Evolutionary conservation across 2,797 vertebrate genomes (phyloP).

Genomic region (Pelodytes ibericus): DNA sequence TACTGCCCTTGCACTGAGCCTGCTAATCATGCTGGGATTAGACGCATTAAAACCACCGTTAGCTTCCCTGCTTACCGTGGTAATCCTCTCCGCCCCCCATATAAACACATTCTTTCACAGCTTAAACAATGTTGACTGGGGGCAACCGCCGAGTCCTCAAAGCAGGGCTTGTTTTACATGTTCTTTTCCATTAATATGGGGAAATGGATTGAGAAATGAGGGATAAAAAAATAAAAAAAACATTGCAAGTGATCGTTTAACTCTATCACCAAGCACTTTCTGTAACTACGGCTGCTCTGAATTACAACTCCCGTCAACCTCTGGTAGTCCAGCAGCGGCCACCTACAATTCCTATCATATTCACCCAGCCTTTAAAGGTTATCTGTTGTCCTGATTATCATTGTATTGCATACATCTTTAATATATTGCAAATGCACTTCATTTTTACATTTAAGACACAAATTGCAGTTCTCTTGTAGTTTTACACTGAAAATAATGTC

Average conservation of each 20-base stretch:
- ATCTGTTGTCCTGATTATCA: too few relatives aligned
- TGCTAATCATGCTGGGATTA: constrained; percentile 54
- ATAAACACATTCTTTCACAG: constrained; percentile 53
- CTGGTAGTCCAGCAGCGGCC: too few relatives aligned
- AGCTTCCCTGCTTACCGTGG: constrained; percentile 44
- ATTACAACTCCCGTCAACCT: neutral
- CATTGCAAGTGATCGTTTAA: constrained; percentile 29
- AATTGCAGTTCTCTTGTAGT: too few relatives aligned
- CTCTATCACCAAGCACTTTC: constrained; percentile 18
- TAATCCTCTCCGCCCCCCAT: constrained; percentile 51
- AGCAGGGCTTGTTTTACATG: constrained; percentile 52
- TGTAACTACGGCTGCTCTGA: neutral
- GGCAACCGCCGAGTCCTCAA: constrained; percentile 52
- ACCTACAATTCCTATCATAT: too few relatives aligned
- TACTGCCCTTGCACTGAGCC: constrained; percentile 44
- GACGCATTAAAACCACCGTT: constrained; percentile 42
- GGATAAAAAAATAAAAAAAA: constrained; percentile 6
- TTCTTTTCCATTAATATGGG: constrained; percentile 33
- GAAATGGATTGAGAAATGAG: constrained; percentile 15
- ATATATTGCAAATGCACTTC: too few relatives aligned
- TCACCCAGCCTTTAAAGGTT: too few relatives aligned
- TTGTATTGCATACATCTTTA: too few relatives aligned
- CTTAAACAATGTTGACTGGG: constrained; percentile 50
- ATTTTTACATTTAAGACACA: too few relatives aligned
- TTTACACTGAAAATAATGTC: too few relatives aligned